Base-by-base conservation (phyloP, 2,113 vertebrate genomes). In the Bothrops jararaca region DNA sequence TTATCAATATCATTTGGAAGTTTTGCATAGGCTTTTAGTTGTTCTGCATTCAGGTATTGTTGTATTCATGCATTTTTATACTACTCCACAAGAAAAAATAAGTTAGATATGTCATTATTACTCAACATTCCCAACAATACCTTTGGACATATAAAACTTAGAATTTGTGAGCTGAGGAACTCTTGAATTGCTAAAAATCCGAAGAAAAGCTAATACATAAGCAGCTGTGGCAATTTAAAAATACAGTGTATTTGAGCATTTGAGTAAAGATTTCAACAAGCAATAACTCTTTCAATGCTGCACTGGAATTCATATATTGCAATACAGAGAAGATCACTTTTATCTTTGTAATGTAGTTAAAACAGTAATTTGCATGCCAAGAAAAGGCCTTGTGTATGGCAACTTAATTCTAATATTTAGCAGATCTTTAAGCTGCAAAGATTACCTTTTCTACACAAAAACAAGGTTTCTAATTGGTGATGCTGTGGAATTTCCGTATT, bases 371-470 rank as follows among this genome's bases (percentile, higher is more conserved):
- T 93, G 92, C 89, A 64, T 91, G 88, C 88, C 34, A 1, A 64
- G 93, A 52, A 90, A 85, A 50, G 26, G 39, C 15, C 95, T 95
- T 94, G 64, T 90, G 92, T 92, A 94, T 92, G 52, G 85, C 89
- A 92, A 93, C 95, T 94, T 96, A 92, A 95, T 95, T 95, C 85
- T 88, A 94, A 5, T 11, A 0, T 91, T 95, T 95, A 93, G 95
- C 94, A 95, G 89, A 92, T 96, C 92, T 95, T 74, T 74, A n/a
- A 64, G 23, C 3, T 60, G 45, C 29, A 60, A 20, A 13, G 0
- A 34, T 91, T 94, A 94, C 94, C 92, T 96, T 97, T 95, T 96
- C 94, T 94, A 95, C 89, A 92, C 93, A 96, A 96, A 94, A 96
- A 95, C 95, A 95, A 95, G 57, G 6, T 58, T 90, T 95, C 95